Evolutionary conservation across 2,888 invertebrate genomes (phyloP).

Genomic region (Glaucopsyche alexis): DNA sequence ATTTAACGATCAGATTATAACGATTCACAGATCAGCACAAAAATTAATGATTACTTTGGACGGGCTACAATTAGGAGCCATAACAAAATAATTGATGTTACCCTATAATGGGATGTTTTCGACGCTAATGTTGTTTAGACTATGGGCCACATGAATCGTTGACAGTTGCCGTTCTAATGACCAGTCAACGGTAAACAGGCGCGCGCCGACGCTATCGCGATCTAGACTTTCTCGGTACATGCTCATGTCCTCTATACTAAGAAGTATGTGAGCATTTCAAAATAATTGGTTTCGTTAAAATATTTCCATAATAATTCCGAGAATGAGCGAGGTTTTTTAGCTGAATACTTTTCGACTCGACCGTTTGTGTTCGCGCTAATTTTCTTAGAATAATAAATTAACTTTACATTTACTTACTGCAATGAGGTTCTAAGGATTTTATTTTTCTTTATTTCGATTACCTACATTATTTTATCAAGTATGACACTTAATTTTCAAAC

Average conservation of each 20-base stretch:
- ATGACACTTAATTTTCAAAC: not conserved
- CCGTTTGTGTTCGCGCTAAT: slow-evolving; percentile 1
- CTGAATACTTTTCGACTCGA: slow-evolving; percentile 8
- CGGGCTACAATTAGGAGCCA: not conserved
- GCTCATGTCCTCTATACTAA: slow-evolving; percentile 20
- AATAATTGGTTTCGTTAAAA: slow-evolving; percentile 28
- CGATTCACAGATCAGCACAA: not conserved
- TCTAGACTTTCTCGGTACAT: slow-evolving; percentile 25
- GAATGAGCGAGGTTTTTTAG: slow-evolving; percentile 20
- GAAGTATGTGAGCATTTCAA: slow-evolving; percentile 25
- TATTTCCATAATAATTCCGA: slow-evolving; percentile 27
- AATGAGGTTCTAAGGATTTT: not conserved
- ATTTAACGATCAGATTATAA: not conserved
- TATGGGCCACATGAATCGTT: not conserved
- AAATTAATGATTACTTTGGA: not conserved
- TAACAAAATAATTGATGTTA: not conserved
- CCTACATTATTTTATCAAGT: not conserved
- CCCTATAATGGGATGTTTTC: not conserved
- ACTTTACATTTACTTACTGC: not conserved
- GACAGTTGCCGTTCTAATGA: slow-evolving; percentile 30
- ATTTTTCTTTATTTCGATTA: not conserved
- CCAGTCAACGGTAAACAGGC: slow-evolving; percentile 36
- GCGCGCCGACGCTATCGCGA: slow-evolving; percentile 23
- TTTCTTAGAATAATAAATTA: not conserved
- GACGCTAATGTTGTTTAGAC: not conserved